Percentiles rank a stretch among this genome's conserved stretches.
phyloP scores from a whole-genome alignment of 1,140 invertebrate species.

The Tetragnatha versicolor region DNA sequence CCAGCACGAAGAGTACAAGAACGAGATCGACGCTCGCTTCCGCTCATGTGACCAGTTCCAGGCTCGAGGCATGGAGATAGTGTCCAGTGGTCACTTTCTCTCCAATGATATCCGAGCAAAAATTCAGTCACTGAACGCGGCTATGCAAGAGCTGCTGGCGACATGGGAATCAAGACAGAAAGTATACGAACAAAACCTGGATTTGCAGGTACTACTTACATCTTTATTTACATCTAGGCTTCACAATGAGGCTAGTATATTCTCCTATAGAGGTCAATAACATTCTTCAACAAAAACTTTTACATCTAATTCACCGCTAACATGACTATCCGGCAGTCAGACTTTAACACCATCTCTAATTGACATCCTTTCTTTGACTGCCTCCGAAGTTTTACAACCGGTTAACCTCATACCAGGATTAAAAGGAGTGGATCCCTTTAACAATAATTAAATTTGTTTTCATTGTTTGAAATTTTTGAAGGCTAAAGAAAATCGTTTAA shows the following conservation, averaged over 20 bases:
- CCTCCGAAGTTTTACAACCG: too few species aligned
- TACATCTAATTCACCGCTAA: too few species aligned
- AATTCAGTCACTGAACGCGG: slow-evolving; percentile 74
- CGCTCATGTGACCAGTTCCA: slow-evolving; percentile 84
- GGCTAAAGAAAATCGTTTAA: too few species aligned
- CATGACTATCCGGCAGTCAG: too few species aligned
- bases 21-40: slow-evolving; percentile 86
- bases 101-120: slow-evolving; percentile 87
- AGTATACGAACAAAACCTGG: slow-evolving; percentile 85
- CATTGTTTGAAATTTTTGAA: too few species aligned
- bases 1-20: slow-evolving; percentile 82
- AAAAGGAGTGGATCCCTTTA: too few species aligned
- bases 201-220: slow-evolving; percentile 75
- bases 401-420: too few species aligned
- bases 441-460: too few species aligned
- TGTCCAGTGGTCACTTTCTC: slow-evolving; percentile 82
- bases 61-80: slow-evolving; percentile 63
- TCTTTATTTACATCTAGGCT: background rate
- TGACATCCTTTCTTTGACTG: too few species aligned
- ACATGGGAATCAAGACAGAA: slow-evolving; percentile 79
- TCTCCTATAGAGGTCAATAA: too few species aligned
- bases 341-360: too few species aligned
- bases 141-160: slow-evolving; percentile 72
- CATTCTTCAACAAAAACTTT: too few species aligned
- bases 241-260: background rate